A percentile compares a stretch with the other conserved stretches of the same genome.
These are phyloP conservation scores for Poecilus cupreus DNA, from an alignment of 2,888 invertebrate genomes.

Conservation along the genomic window DNA sequence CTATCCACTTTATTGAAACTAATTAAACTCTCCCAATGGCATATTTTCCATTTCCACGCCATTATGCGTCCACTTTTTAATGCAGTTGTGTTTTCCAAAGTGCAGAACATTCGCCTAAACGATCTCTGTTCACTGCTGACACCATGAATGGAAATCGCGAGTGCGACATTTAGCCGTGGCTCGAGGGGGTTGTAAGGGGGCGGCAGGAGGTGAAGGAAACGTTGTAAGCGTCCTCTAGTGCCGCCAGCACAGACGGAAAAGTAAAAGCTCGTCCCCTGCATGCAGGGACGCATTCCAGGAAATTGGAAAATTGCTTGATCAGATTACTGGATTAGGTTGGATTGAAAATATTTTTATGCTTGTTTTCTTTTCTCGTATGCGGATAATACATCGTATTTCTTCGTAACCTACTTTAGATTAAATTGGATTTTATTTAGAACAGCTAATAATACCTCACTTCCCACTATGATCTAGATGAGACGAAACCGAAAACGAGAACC, in stretches of 20 bases:
- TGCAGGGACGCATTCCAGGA: slow-evolving; percentile 11
- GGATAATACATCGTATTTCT: not conserved
- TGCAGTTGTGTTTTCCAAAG: too few species aligned
- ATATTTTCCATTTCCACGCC: too few species aligned
- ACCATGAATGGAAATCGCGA: not conserved
- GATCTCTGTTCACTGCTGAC: not conserved
- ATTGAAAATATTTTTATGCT: slow-evolving; percentile 36
- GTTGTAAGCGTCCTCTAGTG: not conserved
- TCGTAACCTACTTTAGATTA: too few species aligned
- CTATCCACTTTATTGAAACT: too few species aligned
- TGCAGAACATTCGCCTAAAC: too few species aligned
- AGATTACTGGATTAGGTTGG: slow-evolving; percentile 27
- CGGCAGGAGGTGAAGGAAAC: too few species aligned
- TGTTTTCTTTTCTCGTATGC: not conserved
- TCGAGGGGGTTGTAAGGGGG: not conserved
- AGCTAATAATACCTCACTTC: too few species aligned
- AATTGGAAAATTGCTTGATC: slow-evolving; percentile 41
- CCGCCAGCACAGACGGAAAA: not conserved
- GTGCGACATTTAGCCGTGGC: not conserved
- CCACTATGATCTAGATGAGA: too few species aligned
- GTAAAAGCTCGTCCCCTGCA: slow-evolving; percentile 7
- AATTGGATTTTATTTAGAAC: too few species aligned
- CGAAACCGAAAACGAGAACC: too few species aligned
- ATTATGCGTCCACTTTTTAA: too few species aligned
- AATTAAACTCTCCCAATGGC: too few species aligned